Base-by-base conservation (phyloP, 1,140 invertebrate species). In the Saccostrea cuccullata region DNA sequence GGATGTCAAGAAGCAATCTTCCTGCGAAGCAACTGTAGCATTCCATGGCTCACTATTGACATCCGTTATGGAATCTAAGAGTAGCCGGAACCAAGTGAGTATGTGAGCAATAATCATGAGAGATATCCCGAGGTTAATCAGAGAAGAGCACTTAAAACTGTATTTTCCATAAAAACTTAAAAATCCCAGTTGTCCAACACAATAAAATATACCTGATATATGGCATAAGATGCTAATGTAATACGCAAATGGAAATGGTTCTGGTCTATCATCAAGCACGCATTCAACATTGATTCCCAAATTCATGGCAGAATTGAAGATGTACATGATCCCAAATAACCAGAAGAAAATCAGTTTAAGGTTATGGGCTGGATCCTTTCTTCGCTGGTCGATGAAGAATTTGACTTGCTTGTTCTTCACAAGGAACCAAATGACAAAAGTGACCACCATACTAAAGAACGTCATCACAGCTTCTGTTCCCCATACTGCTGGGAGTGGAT, bases 11-110 rank as follows among this genome's bases (percentile, higher is more conserved):
- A 67, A 20, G 5, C 60, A 67, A 67, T 67, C 17, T 20, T 67
- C 1, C 60, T 9, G 17, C 9, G 2, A 23, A 67, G 17, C 3
- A 8, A 67, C 60, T 23, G 17, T 67, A 8, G 23, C 1, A 67
- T 67, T 67, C 60, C 20, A 67, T 67, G 20, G 17, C 60, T n/a
- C 20, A 20, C 60, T n/a, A 67, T 67, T 88, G 82, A 73, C 83
- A 82, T 83, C n/a, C n/a, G 64, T 30, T 17, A 55, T 30, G n/a
- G 58, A 73, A 60, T 82, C 55, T n/a, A 88, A 84, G 82, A 67
- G 55, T 20, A 64, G 55, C 67, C 47, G 64, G 56, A 47, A 83
- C 56, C 20, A 64, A 20, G 6, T 17, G 17, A 86, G 11, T 15
- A 77, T 11, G 26, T 77, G 70, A 13, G 26, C 30, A 15, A 77